phyloP scores from a whole-genome alignment of 2,888 invertebrate species.

The Rotaria macrura region DNA sequence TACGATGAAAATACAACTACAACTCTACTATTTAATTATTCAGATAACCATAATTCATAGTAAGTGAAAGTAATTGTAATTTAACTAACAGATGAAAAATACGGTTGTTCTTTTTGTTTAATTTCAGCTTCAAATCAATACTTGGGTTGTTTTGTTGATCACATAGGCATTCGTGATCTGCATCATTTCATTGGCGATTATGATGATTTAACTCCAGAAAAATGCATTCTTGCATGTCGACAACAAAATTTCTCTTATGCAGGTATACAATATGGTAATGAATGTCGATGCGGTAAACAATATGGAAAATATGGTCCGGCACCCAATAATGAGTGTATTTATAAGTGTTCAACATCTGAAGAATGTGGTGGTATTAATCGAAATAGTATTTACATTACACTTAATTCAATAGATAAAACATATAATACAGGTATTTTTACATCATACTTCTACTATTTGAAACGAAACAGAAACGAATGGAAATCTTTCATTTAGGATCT shows the following conservation, averaged over 20 bases:
- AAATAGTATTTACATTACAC: conserved; percentile 22
- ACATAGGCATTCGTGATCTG: background rate
- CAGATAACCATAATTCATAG: background rate
- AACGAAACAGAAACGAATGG: too few relatives aligned
- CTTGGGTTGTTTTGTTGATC: conserved; percentile 15
- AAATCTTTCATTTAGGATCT: background rate
- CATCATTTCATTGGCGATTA: background rate
- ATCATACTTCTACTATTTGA: too few relatives aligned
- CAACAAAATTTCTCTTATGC: background rate
- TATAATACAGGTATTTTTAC: background rate
- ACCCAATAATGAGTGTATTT: conserved; percentile 22
- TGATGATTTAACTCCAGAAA: background rate
- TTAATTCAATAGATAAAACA: background rate
- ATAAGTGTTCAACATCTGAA: background rate
- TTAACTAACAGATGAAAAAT: too few relatives aligned
- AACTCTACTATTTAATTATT: background rate
- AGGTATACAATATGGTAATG: conserved; percentile 11
- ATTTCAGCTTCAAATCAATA: background rate
- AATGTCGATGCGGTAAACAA: background rate
- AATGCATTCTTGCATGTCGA: background rate
- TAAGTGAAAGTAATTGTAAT: background rate
- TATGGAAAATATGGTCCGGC: conserved; percentile 23
- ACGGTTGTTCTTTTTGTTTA: background rate
- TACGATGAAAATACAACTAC: background rate
- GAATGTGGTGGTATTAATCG: conserved; percentile 18